Evolutionary conservation across 2,888 invertebrate species (phyloP).

Genomic region (Himalopsyche kuldschensis): DNA sequence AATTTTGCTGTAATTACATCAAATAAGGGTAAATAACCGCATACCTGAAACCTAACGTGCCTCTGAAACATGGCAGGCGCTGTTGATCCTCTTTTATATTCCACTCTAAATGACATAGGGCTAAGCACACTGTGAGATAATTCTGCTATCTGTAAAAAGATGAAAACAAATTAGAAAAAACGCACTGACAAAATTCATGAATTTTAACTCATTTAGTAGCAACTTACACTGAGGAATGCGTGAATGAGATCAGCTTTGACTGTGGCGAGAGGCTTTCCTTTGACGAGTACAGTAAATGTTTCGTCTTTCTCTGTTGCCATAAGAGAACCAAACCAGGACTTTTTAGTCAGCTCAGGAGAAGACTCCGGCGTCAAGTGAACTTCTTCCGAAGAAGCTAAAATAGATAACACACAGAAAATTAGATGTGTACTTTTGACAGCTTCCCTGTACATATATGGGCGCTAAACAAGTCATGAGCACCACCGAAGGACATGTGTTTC

Average conservation of each 20-base stretch:
- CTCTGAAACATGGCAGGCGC: conserved; percentile 96
- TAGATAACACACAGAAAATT: background rate
- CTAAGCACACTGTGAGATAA: conserved; percentile 97
- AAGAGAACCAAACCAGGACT: conserved; percentile 98
- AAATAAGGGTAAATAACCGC: background rate
- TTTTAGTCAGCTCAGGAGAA: conserved; percentile 94
- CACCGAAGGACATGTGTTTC: too few species aligned
- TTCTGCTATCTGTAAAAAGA: conserved; percentile 80
- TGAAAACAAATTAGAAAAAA: background rate
- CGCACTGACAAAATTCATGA: background rate
- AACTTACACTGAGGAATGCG: conserved; percentile 93
- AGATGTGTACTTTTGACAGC: background rate
- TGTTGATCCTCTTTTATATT: conserved; percentile 92
- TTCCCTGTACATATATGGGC: too few species aligned
- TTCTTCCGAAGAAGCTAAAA: conserved; percentile 80
- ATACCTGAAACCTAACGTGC: conserved; percentile 89
- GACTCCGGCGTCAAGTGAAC: conserved; percentile 93
- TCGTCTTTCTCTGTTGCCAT: conserved; percentile 98
- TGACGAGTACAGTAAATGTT: conserved; percentile 93
- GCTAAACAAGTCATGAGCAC: too few species aligned
- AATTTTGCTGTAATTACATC: too few species aligned
- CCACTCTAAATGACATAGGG: conserved; percentile 96
- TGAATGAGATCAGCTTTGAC: conserved; percentile 98
- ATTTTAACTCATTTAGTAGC: background rate
- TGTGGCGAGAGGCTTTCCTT: conserved; percentile 93